A percentile compares a stretch with the other conserved stretches of the same genome.
Conservation (phyloP, 53 echinoderm and acorn worm species). For the Luidia sarsii region DNA sequence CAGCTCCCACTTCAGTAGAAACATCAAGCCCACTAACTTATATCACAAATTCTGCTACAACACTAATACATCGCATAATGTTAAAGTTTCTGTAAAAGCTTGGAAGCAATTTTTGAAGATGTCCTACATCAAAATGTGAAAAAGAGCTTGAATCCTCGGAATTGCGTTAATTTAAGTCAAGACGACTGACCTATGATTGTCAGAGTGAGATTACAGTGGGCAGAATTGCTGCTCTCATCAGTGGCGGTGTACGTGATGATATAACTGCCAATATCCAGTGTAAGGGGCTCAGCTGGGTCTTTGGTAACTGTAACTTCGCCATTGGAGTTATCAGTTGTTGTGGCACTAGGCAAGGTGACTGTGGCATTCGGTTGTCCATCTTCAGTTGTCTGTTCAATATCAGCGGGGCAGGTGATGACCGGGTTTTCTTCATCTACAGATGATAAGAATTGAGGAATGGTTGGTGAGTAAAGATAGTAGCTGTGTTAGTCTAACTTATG, state of each 20-base stretch:
- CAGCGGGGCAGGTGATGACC: constrained; percentile 11
- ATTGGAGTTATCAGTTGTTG: constrained; percentile 5
- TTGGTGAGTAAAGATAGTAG: too few relatives aligned
- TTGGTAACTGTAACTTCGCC: background rate
- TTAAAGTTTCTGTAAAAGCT: too few relatives aligned
- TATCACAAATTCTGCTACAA: too few relatives aligned
- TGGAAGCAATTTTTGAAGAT: too few relatives aligned
- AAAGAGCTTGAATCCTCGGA: too few relatives aligned
- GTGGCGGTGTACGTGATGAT: constrained; percentile 12
- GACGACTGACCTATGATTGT: constrained; percentile 6
- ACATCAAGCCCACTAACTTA: too few relatives aligned
- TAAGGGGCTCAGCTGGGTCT: background rate
- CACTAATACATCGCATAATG: too few relatives aligned
- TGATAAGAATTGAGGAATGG: background rate
- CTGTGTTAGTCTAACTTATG: background rate
- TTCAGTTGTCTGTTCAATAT: background rate
- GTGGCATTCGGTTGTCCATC: background rate
- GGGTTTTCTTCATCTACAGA: constrained; percentile 19
- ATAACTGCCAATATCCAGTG: background rate
- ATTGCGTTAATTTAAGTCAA: too few relatives aligned
- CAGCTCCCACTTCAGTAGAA: too few relatives aligned
- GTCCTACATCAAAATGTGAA: too few relatives aligned
- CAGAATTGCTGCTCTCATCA: constrained; percentile 15
- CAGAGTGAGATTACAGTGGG: background rate
- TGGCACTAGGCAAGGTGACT: background rate